Conservation (phyloP, 2,888 invertebrate species). For the Cylindroiulus punctatus region DNA sequence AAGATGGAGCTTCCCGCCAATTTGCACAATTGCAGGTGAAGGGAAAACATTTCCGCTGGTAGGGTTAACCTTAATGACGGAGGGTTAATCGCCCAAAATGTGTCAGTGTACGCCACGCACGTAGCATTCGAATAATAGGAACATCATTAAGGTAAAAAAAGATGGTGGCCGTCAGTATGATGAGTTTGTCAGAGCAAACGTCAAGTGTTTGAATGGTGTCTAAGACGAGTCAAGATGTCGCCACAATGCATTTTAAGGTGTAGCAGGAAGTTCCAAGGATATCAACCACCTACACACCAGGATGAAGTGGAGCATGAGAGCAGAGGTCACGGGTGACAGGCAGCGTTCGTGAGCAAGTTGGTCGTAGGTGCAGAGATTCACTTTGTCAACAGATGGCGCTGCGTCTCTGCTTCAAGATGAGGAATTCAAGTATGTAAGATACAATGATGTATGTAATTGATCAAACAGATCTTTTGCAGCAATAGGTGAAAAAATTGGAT, state of each 20-base stretch:
- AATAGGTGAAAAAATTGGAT: no score
- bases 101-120: not conserved
- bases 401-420: no score
- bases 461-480: no score
- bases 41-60: not conserved
- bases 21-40: not conserved
- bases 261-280: not conserved
- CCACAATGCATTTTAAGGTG: not conserved
- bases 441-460: no score
- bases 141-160: not conserved
- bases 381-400: not conserved
- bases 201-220: not conserved
- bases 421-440: no score
- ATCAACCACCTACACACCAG: not conserved
- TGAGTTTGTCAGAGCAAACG: not conserved
- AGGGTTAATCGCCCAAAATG: not conserved
- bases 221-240: slow-evolving; percentile 38
- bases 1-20: not conserved
- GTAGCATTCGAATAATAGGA: not conserved
- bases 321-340: not conserved
- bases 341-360: not conserved
- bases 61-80: not conserved
- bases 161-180: not conserved
- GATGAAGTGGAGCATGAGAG: not conserved
- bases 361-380: not conserved